phyloP scores from a whole-genome alignment of 2,113 vertebrate species.

The Carassius carassius region DNA sequence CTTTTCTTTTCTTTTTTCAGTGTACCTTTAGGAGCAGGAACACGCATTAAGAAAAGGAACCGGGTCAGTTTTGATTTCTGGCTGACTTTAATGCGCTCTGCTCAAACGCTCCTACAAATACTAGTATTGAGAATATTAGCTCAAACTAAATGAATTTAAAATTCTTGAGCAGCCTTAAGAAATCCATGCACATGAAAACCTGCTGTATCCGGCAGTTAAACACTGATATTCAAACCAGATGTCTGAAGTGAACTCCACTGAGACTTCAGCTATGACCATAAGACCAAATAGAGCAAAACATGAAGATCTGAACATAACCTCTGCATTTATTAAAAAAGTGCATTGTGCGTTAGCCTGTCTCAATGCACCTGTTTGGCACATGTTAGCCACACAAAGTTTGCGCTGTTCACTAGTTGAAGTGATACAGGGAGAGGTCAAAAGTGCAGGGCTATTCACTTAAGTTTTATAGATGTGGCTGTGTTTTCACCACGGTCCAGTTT shows the following conservation, averaged over 20 bases:
- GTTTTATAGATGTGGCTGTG: conserved; percentile 51
- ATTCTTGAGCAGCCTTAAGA: conserved; percentile 63
- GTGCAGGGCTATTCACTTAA: conserved; percentile 64
- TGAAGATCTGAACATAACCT: conserved; percentile 18
- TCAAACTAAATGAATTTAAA: conserved; percentile 65
- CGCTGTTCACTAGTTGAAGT: conserved; percentile 30
- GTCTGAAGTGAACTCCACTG: conserved; percentile 54
- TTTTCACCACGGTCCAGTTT: conserved; percentile 56
- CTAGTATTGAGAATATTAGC: conserved; percentile 40
- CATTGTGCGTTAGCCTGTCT: background rate
- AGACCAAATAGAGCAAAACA: conserved; percentile 25
- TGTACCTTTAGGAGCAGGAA: too few species aligned
- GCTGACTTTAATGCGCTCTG: background rate
- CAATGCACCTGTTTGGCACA: conserved; percentile 39
- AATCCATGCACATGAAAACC: conserved; percentile 69
- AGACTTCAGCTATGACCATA: conserved; percentile 26
- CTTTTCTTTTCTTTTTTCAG: too few species aligned
- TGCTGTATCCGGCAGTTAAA: conserved; percentile 71
- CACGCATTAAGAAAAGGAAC: background rate
- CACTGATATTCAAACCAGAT: conserved; percentile 76
- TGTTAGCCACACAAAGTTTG: background rate
- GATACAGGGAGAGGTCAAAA: conserved; percentile 59
- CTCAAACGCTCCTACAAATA: background rate
- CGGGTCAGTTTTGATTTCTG: background rate
- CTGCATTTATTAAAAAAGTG: background rate